Conservation (phyloP, 2,113 vertebrate species). For the Ptychochromis oligacanthus region DNA sequence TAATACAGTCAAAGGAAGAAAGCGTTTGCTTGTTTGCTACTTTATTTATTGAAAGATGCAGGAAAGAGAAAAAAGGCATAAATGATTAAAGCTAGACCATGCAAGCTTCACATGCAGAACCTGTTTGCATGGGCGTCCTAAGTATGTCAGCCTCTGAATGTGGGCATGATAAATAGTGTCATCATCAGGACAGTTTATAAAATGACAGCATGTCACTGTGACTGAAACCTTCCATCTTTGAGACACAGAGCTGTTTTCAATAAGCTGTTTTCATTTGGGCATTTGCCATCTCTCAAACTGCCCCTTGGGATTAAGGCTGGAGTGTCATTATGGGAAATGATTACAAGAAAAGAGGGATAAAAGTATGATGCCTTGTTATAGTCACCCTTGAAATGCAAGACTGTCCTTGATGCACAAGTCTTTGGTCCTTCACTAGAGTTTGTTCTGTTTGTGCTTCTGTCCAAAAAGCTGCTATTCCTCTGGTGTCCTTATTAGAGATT, state of each 20-base stretch:
- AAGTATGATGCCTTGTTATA: conserved; percentile 8
- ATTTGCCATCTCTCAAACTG: conserved; percentile 30
- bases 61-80: background rate
- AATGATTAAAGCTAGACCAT: conserved; percentile 11
- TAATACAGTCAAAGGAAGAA: background rate
- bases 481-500: conserved; percentile 41
- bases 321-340: conserved; percentile 43
- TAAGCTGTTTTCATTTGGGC: conserved; percentile 32
- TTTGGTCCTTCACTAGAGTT: conserved; percentile 24
- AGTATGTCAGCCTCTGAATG: conserved; percentile 6
- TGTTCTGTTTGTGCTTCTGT: conserved; percentile 12
- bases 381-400: conserved; percentile 30
- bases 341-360: conserved; percentile 33
- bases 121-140: conserved; percentile 8
- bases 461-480: conserved; percentile 32
- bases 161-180: background rate
- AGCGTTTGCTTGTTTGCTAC: conserved; percentile 1
- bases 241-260: conserved; percentile 4
- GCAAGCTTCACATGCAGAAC: conserved; percentile 6
- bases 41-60: conserved; percentile 1
- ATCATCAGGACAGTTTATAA: conserved; percentile 4
- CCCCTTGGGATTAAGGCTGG: conserved; percentile 4
- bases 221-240: conserved; percentile 7
- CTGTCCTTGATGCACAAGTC: conserved; percentile 33
- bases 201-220: background rate